Conservation (phyloP, 2,888 invertebrate species). For the Taenaris catops region DNA sequence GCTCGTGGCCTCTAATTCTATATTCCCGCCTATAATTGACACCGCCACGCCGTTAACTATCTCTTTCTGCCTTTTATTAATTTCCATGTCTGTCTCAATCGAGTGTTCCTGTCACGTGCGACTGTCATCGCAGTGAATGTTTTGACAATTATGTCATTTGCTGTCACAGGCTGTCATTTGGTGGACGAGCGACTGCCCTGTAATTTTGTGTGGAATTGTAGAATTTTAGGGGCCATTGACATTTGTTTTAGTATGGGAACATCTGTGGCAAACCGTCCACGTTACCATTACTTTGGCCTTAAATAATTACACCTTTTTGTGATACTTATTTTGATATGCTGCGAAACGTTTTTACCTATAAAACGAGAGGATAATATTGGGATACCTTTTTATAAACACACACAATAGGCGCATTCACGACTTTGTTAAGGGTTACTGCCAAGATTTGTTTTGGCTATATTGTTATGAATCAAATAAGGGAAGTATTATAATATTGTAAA, state of each 20-base stretch:
- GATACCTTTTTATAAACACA: no score
- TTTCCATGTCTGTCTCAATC: constrained; percentile 40
- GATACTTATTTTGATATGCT: no score
- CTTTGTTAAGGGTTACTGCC: no score
- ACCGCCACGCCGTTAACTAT: constrained; percentile 60
- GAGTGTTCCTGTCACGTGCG: constrained; percentile 67
- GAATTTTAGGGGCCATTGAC: constrained; percentile 68
- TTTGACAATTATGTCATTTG: constrained; percentile 80
- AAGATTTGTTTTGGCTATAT: no score
- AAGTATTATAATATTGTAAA: no score
- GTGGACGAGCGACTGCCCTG: constrained; percentile 72
- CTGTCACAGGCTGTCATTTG: constrained; percentile 75
- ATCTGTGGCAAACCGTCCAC: constrained; percentile 38
- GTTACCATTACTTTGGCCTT: constrained; percentile 6
- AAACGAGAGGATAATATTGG: no score
- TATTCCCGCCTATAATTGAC: constrained; percentile 79
- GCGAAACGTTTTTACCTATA: no score
- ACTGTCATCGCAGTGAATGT: constrained; percentile 71
- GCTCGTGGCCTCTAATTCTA: constrained; percentile 71
- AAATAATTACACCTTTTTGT: no score
- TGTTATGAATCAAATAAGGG: no score
- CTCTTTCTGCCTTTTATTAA: constrained; percentile 31
- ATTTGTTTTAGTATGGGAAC: constrained; percentile 64
- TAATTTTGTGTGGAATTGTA: constrained; percentile 72
- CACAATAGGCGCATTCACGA: no score